Percentiles rank a stretch among this genome's conserved stretches.
Evolutionary conservation across 2,113 vertebrate genomes (phyloP).

Genomic region (Gnathonemus longibarbis): DNA sequence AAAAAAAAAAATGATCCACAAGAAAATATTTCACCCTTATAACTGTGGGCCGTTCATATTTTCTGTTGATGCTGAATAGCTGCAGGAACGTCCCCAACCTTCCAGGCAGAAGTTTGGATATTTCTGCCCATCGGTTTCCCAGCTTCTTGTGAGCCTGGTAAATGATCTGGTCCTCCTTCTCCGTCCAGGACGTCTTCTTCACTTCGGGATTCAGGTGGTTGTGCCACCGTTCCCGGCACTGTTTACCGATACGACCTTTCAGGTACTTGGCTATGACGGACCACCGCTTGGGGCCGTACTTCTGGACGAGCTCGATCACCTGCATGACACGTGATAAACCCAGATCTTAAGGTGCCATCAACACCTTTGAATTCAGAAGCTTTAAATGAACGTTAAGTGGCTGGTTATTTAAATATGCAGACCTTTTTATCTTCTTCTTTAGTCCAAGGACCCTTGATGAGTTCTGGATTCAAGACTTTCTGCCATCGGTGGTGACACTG

Average conservation of each 20-base stretch:
- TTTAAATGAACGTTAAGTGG: background rate
- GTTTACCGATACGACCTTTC: slow-evolving; percentile 96
- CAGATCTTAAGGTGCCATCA: background rate
- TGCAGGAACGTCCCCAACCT: slow-evolving; percentile 60
- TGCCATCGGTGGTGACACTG: slow-evolving; percentile 98
- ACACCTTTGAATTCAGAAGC: background rate
- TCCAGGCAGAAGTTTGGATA: slow-evolving; percentile 96
- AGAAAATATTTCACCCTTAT: background rate
- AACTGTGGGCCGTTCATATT: background rate
- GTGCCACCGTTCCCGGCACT: slow-evolving; percentile 98
- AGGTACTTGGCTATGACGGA: slow-evolving; percentile 98
- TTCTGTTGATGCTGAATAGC: background rate
- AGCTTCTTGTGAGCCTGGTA: slow-evolving; percentile 97
- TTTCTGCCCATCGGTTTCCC: slow-evolving; percentile 99
- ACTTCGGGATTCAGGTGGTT: slow-evolving; percentile 99
- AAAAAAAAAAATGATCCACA: background rate
- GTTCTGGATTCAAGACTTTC: slow-evolving; percentile 96
- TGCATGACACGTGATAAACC: slow-evolving; percentile 49
- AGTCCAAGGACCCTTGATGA: slow-evolving; percentile 97
- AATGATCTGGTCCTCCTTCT: slow-evolving; percentile 98
- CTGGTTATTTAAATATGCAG: slow-evolving; percentile 33
- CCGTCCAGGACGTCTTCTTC: slow-evolving; percentile 99
- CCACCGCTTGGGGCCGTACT: slow-evolving; percentile 98
- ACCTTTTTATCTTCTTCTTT: slow-evolving; percentile 98
- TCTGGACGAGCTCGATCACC: slow-evolving; percentile 98